Percentiles rank a stretch among this genome's conserved stretches.
Conservation (phyloP, 2,888 invertebrate species). For the Dioctria rufipes region DNA sequence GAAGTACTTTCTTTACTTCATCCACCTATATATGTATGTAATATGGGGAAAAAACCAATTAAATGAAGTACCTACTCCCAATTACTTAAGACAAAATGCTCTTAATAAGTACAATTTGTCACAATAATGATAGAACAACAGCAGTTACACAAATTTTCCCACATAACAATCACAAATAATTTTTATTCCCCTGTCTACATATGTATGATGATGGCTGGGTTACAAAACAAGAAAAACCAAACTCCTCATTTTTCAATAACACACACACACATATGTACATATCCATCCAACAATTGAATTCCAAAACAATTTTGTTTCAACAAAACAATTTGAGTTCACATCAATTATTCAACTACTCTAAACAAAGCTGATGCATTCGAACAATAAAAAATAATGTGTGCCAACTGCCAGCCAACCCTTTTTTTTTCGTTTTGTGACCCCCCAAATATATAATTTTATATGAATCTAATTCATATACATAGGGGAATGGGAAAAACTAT, state of each 20-base stretch:
- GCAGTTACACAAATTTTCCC: too few relatives aligned
- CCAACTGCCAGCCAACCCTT: slow-evolving; percentile 14
- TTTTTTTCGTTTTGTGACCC: background rate
- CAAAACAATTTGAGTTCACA: slow-evolving; percentile 17
- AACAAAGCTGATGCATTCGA: background rate
- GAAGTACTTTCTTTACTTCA: too few relatives aligned
- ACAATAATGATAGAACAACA: background rate
- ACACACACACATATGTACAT: background rate
- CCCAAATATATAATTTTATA: background rate
- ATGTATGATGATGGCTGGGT: too few relatives aligned
- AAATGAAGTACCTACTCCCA: background rate
- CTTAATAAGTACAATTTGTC: slow-evolving; percentile 9
- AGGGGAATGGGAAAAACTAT: background rate
- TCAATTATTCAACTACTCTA: slow-evolving; percentile 2
- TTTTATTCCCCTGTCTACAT: too few relatives aligned
- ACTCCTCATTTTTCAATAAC: too few relatives aligned
- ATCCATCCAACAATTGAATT: slow-evolving; percentile 6
- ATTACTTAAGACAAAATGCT: background rate
- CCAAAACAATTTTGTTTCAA: slow-evolving; percentile 9
- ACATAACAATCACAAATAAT: too few relatives aligned
- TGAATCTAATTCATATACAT: background rate
- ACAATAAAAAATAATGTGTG: slow-evolving; percentile 9
- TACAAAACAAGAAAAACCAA: too few relatives aligned
- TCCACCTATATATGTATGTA: too few relatives aligned
- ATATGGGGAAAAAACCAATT: background rate